These are phyloP conservation scores for Periophthalmodon schlosseri DNA, from an alignment of 2,113 vertebrate genomes.

Conservation along the genomic window DNA sequence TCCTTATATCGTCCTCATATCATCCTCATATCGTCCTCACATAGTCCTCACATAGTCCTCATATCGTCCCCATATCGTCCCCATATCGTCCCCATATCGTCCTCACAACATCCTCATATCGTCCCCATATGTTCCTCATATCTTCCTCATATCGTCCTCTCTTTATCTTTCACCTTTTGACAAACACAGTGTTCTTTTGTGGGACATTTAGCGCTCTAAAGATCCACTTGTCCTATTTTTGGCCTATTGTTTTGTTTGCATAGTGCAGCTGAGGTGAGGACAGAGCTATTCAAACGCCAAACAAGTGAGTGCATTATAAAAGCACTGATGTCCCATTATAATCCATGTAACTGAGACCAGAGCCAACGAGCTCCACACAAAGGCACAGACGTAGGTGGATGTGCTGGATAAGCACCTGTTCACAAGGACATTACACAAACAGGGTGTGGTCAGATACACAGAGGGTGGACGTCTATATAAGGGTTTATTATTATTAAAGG, in stretches of 20 bases:
- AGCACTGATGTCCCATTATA: background rate
- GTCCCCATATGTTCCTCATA: background rate
- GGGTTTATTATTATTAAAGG: background rate
- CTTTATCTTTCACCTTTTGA: background rate
- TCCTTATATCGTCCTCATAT: too few species aligned
- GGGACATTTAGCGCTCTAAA: background rate
- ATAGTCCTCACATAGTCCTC: background rate
- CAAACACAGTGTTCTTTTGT: background rate
- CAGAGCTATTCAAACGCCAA: background rate
- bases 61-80: background rate
- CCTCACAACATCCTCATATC: background rate
- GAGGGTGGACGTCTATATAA: background rate
- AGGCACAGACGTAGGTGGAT: background rate
- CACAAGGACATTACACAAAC: background rate
- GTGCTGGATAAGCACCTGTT: slow-evolving; percentile 20
- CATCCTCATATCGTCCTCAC: background rate
- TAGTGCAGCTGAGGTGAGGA: background rate
- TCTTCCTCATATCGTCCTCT: background rate
- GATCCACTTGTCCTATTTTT: slow-evolving; percentile 6
- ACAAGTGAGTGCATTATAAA: background rate
- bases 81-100: too few species aligned
- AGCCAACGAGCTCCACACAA: slow-evolving; percentile 25
- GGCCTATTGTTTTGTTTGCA: background rate
- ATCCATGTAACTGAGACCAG: background rate
- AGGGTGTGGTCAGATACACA: background rate